Evolutionary conservation across 2,797 vertebrate species (phyloP).

Genomic region (Graptemys geographica): DNA sequence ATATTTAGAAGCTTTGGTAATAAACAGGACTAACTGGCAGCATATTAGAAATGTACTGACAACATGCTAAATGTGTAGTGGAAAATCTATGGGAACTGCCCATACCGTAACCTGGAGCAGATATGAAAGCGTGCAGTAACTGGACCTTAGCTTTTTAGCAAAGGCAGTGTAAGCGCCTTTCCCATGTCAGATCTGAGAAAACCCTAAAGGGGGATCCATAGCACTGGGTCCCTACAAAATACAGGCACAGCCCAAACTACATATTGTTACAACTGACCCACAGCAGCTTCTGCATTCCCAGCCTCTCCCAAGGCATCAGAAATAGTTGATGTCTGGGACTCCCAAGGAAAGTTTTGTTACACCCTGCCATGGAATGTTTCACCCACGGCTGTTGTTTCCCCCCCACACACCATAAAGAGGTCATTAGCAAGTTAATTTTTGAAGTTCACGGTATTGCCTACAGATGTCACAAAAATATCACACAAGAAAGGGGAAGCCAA

Average conservation of each 20-base stretch:
- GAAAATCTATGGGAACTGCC: constrained; percentile 55
- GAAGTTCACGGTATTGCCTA: constrained; percentile 41
- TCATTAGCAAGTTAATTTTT: constrained; percentile 59
- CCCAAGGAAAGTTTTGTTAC: constrained; percentile 64
- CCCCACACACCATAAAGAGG: constrained; percentile 64
- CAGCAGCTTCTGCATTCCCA: constrained; percentile 42
- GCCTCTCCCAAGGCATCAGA: constrained; percentile 51
- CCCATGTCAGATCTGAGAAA: constrained; percentile 29
- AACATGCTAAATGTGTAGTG: neutral
- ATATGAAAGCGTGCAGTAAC: constrained; percentile 40
- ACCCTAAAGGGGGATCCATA: neutral
- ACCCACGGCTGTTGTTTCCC: constrained; percentile 63
- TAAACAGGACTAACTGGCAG: constrained; percentile 23
- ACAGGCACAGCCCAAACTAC: neutral
- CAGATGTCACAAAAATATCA: constrained; percentile 40
- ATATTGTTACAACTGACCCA: neutral
- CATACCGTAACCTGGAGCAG: constrained; percentile 27
- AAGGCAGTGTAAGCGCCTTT: constrained; percentile 45
- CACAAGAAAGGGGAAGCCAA: constrained; percentile 62
- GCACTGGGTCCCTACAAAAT: neutral
- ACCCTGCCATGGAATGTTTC: constrained; percentile 72
- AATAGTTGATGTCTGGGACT: constrained; percentile 63
- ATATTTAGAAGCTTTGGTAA: neutral
- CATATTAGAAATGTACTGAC: neutral
- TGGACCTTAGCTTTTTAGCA: constrained; percentile 37